Evolutionary conservation across 2,888 invertebrate species (phyloP).

Genomic region (Agrotis ipsilon): DNA sequence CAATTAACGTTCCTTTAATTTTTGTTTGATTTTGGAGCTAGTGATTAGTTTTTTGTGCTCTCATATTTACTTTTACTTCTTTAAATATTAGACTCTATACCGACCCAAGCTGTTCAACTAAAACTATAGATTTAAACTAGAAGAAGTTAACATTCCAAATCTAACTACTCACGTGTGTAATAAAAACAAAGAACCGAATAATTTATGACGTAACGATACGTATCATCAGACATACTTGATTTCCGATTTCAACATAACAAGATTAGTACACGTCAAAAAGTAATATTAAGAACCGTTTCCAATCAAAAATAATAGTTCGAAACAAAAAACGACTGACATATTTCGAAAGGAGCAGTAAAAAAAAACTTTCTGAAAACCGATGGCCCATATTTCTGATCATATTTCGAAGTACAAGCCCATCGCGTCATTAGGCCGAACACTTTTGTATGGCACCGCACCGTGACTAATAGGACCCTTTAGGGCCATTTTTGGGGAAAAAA

Average conservation of each 20-base stretch:
- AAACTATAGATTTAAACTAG: background rate
- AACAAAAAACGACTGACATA: slow-evolving; percentile 55
- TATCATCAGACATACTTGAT: slow-evolving; percentile 44
- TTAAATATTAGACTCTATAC: background rate
- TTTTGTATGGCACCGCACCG: slow-evolving; percentile 80
- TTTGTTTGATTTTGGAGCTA: slow-evolving; percentile 36
- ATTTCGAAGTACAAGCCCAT: slow-evolving; percentile 65
- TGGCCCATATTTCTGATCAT: slow-evolving; percentile 66
- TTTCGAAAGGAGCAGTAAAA: slow-evolving; percentile 56
- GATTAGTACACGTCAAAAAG: slow-evolving; percentile 57
- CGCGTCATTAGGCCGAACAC: slow-evolving; percentile 71
- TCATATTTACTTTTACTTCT: slow-evolving; percentile 21
- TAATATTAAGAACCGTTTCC: slow-evolving; percentile 46
- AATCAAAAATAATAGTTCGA: slow-evolving; percentile 55
- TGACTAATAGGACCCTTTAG: slow-evolving; percentile 87
- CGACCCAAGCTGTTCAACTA: background rate
- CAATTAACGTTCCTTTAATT: slow-evolving; percentile 51
- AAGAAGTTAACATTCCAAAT: slow-evolving; percentile 3
- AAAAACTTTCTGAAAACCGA: slow-evolving; percentile 51
- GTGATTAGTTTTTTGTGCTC: slow-evolving; percentile 30
- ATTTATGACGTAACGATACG: slow-evolving; percentile 12
- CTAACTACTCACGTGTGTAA: background rate
- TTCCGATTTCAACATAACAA: slow-evolving; percentile 45
- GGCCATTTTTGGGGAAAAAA: slow-evolving; percentile 80
- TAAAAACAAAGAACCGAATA: slow-evolving; percentile 9